Evolutionary conservation across 2,888 invertebrate species (phyloP).

Genomic region (Calameuta idolon): DNA sequence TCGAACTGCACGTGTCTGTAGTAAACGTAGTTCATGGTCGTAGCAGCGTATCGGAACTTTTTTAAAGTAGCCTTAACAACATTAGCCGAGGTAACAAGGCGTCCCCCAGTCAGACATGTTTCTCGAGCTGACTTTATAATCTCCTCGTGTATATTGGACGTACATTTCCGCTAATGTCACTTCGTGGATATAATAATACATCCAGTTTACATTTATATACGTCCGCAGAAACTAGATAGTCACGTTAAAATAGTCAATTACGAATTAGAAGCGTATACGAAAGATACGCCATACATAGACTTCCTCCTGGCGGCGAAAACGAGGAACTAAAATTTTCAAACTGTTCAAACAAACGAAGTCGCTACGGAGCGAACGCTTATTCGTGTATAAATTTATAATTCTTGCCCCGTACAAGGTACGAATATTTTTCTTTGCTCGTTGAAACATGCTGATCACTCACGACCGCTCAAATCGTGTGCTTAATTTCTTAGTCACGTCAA

Average conservation of each 20-base stretch:
- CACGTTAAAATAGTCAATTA: background rate
- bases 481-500: background rate
- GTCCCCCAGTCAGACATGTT: background rate
- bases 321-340: background rate
- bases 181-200: background rate
- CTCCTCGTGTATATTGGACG: background rate
- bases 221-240: background rate
- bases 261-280: background rate
- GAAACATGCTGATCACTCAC: background rate
- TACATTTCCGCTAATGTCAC: background rate
- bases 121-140: background rate
- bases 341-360: background rate
- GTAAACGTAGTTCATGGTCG: background rate
- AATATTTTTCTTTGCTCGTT: background rate
- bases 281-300: background rate
- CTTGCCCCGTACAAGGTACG: background rate
- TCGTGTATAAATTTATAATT: background rate
- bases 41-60: background rate
- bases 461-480: background rate
- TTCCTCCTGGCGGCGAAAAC: no score
- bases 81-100: background rate
- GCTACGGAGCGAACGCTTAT: background rate
- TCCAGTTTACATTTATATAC: background rate
- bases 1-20: background rate
- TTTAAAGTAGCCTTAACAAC: background rate